Base-by-base conservation (phyloP, 2,113 vertebrate genomes). In the Lagopus leucura region DNA sequence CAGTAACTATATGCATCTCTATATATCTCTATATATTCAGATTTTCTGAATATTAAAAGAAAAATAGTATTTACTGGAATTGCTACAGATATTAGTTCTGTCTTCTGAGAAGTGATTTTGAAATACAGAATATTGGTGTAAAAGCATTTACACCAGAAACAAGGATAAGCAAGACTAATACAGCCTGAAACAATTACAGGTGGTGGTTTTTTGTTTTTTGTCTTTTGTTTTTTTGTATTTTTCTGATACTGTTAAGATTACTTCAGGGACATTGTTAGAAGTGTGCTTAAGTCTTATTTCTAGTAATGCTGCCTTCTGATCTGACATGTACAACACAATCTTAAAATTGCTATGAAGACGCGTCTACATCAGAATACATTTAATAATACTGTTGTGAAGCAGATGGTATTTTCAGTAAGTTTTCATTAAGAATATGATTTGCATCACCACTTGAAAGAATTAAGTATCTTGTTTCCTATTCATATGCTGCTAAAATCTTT, bases 401-500 rank as follows among this genome's bases (percentile, higher is more conserved):
- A 90, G 72, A 83, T 79, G 34, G 43, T 71, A 58, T 84, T 92
- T 85, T 91, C 74, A 79, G 69, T 86, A 93, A 90, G 65, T 81
- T 94, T 72, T 94, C 24, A 50, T 61, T 42, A 81, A 89, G 45
- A 45, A 40, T 73, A 61, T 58, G n/a, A 32, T 78, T 84, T 79
- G 8, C 61, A 78, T 89, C 47, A 75, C 58, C 64, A 69, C 38
- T 91, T 90, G 55, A 89, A 94, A 87, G 42, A 92, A 76, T 89
- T 67, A 88, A 48, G 47, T 84, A 30, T 72, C 74, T 88, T 89
- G 28, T 83, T 87, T 92, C n/a, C 74, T 92, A 83, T 25, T 89
- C 75, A 76, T 89, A 89, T 48, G 57, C 28, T 60, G 5, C 42
- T 91, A 55, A 83, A 85, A 75, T 80, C 61, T 77, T 72, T 81